Evolutionary conservation across 2,797 vertebrate genomes (phyloP).

Genomic region (Pitangus sulphuratus): DNA sequence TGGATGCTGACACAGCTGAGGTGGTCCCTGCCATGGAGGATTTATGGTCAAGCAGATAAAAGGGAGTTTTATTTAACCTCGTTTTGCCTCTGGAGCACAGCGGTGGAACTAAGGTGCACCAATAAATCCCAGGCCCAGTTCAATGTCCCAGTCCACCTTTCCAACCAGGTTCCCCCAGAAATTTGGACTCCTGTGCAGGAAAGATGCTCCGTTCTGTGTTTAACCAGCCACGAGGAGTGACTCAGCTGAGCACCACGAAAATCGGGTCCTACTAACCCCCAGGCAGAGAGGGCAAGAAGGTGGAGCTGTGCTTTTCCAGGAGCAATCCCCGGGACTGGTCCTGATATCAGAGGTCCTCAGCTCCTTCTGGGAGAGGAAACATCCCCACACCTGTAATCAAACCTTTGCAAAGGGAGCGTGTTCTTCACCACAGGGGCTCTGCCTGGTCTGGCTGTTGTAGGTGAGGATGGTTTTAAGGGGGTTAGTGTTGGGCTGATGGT

Average conservation of each 20-base stretch:
- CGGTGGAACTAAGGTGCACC: background rate
- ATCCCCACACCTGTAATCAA: background rate
- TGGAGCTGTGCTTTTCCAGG: background rate
- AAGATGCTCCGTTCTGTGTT: background rate
- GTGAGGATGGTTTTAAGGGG: background rate
- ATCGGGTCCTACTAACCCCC: background rate
- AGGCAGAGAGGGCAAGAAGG: background rate
- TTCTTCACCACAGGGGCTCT: background rate
- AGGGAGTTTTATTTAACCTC: background rate
- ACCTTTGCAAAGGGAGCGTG: background rate
- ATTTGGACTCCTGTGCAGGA: background rate
- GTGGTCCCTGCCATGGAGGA: background rate
- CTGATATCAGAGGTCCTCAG: background rate
- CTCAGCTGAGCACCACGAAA: background rate
- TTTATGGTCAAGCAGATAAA: background rate
- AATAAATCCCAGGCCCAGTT: background rate
- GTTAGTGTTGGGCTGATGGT: background rate
- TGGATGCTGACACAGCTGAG: background rate
- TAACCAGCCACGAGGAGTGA: rapidly evolving
- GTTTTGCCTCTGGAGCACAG: background rate
- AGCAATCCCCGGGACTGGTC: rapidly evolving
- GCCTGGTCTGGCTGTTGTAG: background rate
- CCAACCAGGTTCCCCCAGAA: background rate
- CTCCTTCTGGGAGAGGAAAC: background rate
- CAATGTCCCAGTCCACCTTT: background rate